Evolutionary conservation across 1,140 invertebrate species (phyloP).

Genomic region (Papilio polytes): DNA sequence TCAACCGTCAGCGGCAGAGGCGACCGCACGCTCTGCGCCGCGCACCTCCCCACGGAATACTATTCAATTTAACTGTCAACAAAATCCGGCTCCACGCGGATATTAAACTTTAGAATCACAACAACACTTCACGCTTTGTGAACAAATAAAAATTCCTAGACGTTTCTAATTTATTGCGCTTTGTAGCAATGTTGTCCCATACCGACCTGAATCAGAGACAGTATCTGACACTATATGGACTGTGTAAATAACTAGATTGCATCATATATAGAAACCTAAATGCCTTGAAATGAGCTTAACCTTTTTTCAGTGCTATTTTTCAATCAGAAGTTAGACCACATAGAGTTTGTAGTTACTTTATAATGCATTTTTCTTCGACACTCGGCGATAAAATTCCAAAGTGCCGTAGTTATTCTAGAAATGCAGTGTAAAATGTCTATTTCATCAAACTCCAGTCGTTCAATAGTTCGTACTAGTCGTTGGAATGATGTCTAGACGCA

Average conservation of each 20-base stretch:
- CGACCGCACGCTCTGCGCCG: constrained; percentile 10
- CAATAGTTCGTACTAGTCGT: not conserved
- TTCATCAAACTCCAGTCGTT: not conserved
- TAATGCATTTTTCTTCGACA: not conserved
- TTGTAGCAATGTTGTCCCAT: not conserved
- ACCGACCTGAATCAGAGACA: not conserved
- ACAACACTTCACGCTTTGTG: not conserved
- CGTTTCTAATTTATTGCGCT: constrained; percentile 10
- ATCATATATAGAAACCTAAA: too few relatives aligned
- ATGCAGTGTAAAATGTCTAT: not conserved
- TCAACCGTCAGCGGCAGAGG: constrained; percentile 13
- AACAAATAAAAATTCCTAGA: constrained; percentile 9
- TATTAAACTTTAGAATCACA: constrained; percentile 24
- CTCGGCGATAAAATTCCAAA: not conserved
- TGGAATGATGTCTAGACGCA: not conserved
- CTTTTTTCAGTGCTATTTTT: not conserved
- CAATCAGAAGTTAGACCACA: not conserved
- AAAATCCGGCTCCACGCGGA: constrained; percentile 3
- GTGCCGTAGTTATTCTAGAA: not conserved
- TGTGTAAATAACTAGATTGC: not conserved
- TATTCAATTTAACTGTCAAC: constrained; percentile 25
- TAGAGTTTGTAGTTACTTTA: not conserved
- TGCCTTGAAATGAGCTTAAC: not conserved
- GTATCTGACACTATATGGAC: not conserved
- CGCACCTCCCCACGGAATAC: not conserved